These are phyloP conservation scores for Drosophila pectinifera DNA, from an alignment of 1,140 invertebrate genomes.

Conservation along the genomic window DNA sequence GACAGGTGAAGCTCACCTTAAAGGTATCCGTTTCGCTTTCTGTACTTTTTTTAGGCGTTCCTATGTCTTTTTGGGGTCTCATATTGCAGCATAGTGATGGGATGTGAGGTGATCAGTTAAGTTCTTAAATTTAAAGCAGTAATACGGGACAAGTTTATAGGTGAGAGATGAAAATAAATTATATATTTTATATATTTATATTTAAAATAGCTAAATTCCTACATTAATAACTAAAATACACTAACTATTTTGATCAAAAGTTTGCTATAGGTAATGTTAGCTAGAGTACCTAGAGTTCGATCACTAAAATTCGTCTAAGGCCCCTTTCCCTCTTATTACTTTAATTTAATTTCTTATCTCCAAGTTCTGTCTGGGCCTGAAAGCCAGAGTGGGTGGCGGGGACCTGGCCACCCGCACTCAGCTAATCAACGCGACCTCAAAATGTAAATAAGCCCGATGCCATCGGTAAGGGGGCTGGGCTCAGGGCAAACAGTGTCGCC, in stretches of 20 bases:
- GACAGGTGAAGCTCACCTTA: constrained; percentile 72
- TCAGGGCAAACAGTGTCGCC: constrained; percentile 75
- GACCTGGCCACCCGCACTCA: constrained; percentile 62
- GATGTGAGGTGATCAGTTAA: neutral
- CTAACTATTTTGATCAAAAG: neutral
- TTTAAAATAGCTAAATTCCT: neutral
- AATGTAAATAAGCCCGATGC: constrained; percentile 74
- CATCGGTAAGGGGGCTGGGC: constrained; percentile 34
- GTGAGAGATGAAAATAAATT: too few relatives aligned
- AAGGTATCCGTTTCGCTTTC: constrained; percentile 25
- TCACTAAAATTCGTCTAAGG: neutral
- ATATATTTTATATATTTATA: neutral
- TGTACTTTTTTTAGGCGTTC: neutral
- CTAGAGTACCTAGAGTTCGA: constrained; percentile 7
- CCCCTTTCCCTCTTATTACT: constrained; percentile 7
- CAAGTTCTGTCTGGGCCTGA: constrained; percentile 28
- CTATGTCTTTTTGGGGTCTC: neutral
- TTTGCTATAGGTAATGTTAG: too few relatives aligned
- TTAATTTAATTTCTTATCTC: constrained; percentile 74
- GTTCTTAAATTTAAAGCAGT: neutral
- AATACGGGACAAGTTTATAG: too few relatives aligned
- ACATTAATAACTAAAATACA: too few relatives aligned
- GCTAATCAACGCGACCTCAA: constrained; percentile 82
- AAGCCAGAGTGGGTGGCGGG: constrained; percentile 2
- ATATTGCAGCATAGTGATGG: neutral